These are phyloP conservation scores for Alauda arvensis DNA, from an alignment of 2,797 vertebrate species.

Conservation along the genomic window DNA sequence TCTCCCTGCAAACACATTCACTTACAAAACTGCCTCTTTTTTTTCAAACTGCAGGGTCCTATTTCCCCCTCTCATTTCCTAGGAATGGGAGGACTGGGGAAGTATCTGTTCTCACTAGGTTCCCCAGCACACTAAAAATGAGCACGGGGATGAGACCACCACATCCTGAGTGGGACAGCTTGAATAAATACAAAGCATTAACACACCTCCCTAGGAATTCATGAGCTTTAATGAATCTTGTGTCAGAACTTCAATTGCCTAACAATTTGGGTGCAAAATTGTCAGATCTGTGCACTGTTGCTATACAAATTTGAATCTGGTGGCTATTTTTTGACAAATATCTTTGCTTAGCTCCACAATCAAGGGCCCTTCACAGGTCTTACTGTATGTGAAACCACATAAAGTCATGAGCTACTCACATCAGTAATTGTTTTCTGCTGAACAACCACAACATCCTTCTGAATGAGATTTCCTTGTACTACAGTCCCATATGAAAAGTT, in stretches of 20 bases:
- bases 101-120: neutral
- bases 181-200: neutral
- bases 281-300: neutral
- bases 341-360: neutral
- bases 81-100: neutral
- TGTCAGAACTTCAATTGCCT: neutral
- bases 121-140: neutral
- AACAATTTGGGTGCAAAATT: neutral
- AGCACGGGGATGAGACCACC: neutral
- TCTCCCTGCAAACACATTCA: neutral
- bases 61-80: neutral
- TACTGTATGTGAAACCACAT: constrained; percentile 9
- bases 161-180: neutral
- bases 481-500: neutral
- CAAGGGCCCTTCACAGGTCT: neutral
- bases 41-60: neutral
- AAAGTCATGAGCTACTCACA: neutral
- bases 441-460: neutral
- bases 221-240: neutral
- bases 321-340: neutral
- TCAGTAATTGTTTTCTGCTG: neutral
- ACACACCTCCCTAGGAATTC: neutral
- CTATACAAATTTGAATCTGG: neutral
- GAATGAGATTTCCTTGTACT: neutral
- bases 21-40: neutral